Base-by-base conservation (phyloP, 2,797 vertebrate genomes). In the Salmo trutta region DNA sequence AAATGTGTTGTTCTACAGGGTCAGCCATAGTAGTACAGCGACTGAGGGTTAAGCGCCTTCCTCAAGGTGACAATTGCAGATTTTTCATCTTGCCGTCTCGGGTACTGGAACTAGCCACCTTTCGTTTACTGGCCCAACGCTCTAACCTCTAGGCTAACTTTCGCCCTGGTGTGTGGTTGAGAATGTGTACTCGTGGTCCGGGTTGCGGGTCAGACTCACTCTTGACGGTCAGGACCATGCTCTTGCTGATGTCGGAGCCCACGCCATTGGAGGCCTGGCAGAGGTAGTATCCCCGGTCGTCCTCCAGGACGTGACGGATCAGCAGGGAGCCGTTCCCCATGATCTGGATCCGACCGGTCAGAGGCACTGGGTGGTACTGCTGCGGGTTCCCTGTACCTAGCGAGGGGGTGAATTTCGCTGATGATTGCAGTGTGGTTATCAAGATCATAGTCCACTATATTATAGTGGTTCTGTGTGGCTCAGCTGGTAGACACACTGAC, bases 221-320 rank as follows among this genome's bases (percentile, higher is more conserved):
- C 89, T 98, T 98, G 24, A 99, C 98, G 0, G 98, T 99, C 82
- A 99, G 97, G 78, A 98, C 95, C 98, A 99, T 99, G 93, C 97
- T 98, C 91, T 99, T 99, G 96, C 98, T 99, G 95, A 99, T 99
- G 90, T 99, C 98, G 0, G 98, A 99, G 76, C 98, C 98, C 79
- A 99, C 98, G 0, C 98, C 97, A 0, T 99, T 99, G 94, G 98
- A 99, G 90, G 98, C 98, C 93, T 99, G 98, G 90, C 98, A 99
- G 77, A 99, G 95, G 94, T 99, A 99, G 90, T 98, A 98, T 79
- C 98, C 98, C 0, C 98, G 96, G 84, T 99, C 98, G 85, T 99
- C 97, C 86, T 99, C 98, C 84, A 99, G 90, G 78, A 99, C 97
- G 1, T 99, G 98, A 76, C 97, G 94, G 85, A 99, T 99, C 83